Evolutionary conservation across 2,888 invertebrate species (phyloP).

Genomic region (Lypha dubia): DNA sequence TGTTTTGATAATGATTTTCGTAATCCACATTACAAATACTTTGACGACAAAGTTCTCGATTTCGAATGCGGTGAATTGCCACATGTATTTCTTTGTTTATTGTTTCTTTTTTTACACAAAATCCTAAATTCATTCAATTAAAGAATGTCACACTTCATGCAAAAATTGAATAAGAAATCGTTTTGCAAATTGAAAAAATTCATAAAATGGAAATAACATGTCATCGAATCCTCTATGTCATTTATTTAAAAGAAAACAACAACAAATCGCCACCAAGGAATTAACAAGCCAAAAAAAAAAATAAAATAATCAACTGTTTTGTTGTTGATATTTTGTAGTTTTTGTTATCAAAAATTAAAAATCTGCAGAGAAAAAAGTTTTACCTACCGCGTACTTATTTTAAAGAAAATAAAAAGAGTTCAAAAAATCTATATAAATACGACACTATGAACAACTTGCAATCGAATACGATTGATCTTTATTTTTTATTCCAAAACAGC

Average conservation of each 20-base stretch:
- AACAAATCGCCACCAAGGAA: constrained; percentile 64
- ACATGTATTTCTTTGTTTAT: too few relatives aligned
- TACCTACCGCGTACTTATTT: constrained; percentile 80
- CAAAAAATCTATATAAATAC: constrained; percentile 35
- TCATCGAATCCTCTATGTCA: constrained; percentile 67
- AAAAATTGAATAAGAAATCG: constrained; percentile 22
- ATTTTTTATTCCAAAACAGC: constrained; percentile 57
- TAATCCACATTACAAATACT: too few relatives aligned
- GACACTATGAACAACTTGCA: constrained; percentile 75
- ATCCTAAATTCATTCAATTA: too few relatives aligned
- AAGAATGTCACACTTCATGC: too few relatives aligned
- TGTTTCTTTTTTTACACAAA: too few relatives aligned
- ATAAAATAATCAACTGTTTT: constrained; percentile 4
- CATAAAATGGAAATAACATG: constrained; percentile 81
- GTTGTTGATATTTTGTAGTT: constrained; percentile 45
- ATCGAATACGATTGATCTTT: constrained; percentile 82
- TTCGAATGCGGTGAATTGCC: too few relatives aligned
- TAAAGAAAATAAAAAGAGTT: neutral
- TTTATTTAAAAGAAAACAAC: constrained; percentile 58
- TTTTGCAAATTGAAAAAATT: neutral
- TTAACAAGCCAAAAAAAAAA: constrained; percentile 52
- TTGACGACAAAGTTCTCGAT: too few relatives aligned
- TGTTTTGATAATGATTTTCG: too few relatives aligned
- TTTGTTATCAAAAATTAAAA: constrained; percentile 70
- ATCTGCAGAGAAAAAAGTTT: constrained; percentile 60